Evolutionary conservation across 1,140 invertebrate species (phyloP), one percentile per base, ranked within the genome.

Genomic region (Phortica variegata): DNA sequence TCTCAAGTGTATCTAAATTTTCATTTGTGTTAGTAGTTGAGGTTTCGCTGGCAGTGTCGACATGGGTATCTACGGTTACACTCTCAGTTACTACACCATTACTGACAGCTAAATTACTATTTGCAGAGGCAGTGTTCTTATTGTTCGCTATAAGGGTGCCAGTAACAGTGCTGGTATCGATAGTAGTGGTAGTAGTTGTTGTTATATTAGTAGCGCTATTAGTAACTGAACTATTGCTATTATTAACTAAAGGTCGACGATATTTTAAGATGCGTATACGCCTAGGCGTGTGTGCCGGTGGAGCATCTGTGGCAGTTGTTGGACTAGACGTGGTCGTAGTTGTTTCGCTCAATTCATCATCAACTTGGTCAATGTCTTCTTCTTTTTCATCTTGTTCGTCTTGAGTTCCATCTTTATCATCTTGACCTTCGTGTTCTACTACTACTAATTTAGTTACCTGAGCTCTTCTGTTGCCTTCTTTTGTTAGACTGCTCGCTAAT

Each of bases 181-280:
- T 31, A 37, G 49, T 41, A 32, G 32, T 7, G 5, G 13, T 34
- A 34, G 3, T 43, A 48, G 16, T 31, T 44, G 29, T 18, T 60
- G 42, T 32, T 56, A 39, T 38, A 20, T 26, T 42, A 15, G 34
- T 48, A 17, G 13, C 19, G 17, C 39, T 34, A 43, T 43, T 50
- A 36, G 45, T 42, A 20, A 15, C 47, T 21, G 53, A 47, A 43
- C 47, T 65, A 52, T 48, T 61, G 36, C 43, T 52, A 47, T 29
- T 45, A 34, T n/a, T 32, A 33, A 39, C 39, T 42, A 73, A 31
- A 13, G 66, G 71, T 31, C 66, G 58, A 36, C 60, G 57, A 43
- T 43, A 69, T 53, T 71, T 74, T 2, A 74, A 48, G 8, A 74
- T 63, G 7, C 71, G 60, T 34, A 73, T 58, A 33, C 71, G 63